A percentile compares a stretch with the other conserved stretches of the same genome.
Evolutionary conservation across 1,140 invertebrate genomes (phyloP).

Genomic region (Drosophila arawakana): DNA sequence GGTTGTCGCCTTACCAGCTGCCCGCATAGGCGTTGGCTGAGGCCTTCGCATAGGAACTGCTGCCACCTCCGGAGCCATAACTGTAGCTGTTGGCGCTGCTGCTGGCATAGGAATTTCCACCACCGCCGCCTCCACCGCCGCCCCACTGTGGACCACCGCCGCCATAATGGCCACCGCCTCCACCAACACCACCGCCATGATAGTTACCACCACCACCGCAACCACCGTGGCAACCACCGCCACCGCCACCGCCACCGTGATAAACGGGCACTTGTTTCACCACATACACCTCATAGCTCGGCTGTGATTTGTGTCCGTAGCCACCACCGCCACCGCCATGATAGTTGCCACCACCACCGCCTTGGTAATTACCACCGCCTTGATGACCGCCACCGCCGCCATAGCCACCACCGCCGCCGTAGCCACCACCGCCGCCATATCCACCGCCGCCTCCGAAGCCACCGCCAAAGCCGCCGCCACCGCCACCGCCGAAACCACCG

Average conservation of each 20-base stretch:
- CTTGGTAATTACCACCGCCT: slow-evolving; percentile 13
- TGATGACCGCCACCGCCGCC: slow-evolving; percentile 3
- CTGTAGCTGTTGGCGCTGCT: slow-evolving; percentile 69
- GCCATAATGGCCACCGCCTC: slow-evolving; percentile 4
- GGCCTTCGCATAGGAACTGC: slow-evolving; percentile 61
- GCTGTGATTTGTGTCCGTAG: slow-evolving; percentile 24
- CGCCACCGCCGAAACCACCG: slow-evolving; percentile 13
- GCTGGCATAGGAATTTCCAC: slow-evolving; percentile 50
- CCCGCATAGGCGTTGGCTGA: slow-evolving; percentile 61
- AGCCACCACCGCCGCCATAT: slow-evolving; percentile 37
- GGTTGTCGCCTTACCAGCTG: slow-evolving; percentile 41
- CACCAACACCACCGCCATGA: slow-evolving; percentile 19
- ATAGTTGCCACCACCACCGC: slow-evolving; percentile 35
- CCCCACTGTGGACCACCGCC: slow-evolving; percentile 22
- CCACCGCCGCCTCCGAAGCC: slow-evolving; percentile 26
- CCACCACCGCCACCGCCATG: slow-evolving; percentile 35
- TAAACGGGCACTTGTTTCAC: slow-evolving; percentile 35
- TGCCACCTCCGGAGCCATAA: slow-evolving; percentile 42
- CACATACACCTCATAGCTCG: slow-evolving; percentile 47
- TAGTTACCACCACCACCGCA: slow-evolving; percentile 10
- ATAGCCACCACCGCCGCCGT: neutral
- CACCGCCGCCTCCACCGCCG: slow-evolving; percentile 46
- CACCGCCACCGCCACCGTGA: slow-evolving; percentile 16
- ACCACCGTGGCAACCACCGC: neutral
- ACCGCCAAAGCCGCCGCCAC: slow-evolving; percentile 42